phyloP scores from a whole-genome alignment of 1,140 invertebrate species.

The Drosophila murphyi region DNA sequence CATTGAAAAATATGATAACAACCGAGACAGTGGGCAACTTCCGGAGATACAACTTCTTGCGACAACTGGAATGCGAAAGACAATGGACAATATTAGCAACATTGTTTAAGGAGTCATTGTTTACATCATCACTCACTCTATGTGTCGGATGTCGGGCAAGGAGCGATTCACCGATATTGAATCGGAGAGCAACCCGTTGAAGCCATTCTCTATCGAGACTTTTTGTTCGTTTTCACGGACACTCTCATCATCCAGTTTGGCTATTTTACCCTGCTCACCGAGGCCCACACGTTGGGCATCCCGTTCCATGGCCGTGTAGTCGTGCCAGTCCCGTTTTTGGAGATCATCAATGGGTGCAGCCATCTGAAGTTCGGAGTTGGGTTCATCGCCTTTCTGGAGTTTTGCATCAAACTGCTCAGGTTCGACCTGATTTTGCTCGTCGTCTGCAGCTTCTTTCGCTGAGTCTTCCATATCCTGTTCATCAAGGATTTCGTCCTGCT shows the following conservation, averaged over 20 bases:
- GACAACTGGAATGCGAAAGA: slow-evolving; percentile 86
- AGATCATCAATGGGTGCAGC: slow-evolving; percentile 85
- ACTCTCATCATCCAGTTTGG: slow-evolving; percentile 88
- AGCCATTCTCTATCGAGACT: slow-evolving; percentile 87
- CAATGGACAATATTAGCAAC: slow-evolving; percentile 31
- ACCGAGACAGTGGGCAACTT: slow-evolving; percentile 93
- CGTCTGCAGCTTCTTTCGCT: slow-evolving; percentile 8
- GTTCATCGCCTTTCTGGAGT: slow-evolving; percentile 6
- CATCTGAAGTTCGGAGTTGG: slow-evolving; percentile 32
- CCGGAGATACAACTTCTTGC: slow-evolving; percentile 90
- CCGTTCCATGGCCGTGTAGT: slow-evolving; percentile 89
- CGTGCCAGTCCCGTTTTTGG: slow-evolving; percentile 91
- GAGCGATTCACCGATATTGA: slow-evolving; percentile 94
- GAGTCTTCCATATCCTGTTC: background rate
- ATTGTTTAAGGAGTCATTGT: background rate
- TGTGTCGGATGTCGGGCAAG: slow-evolving; percentile 92
- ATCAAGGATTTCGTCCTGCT: background rate
- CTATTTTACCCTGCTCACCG: slow-evolving; percentile 90
- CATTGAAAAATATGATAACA: slow-evolving; percentile 97
- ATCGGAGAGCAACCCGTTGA: slow-evolving; percentile 95
- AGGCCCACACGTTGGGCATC: slow-evolving; percentile 89
- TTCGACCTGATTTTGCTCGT: background rate
- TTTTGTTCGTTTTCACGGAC: slow-evolving; percentile 87
- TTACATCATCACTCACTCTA: slow-evolving; percentile 86
- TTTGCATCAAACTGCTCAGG: background rate